Base-by-base conservation (phyloP, 2,797 vertebrate species). In the Galaxias olidus region DNA sequence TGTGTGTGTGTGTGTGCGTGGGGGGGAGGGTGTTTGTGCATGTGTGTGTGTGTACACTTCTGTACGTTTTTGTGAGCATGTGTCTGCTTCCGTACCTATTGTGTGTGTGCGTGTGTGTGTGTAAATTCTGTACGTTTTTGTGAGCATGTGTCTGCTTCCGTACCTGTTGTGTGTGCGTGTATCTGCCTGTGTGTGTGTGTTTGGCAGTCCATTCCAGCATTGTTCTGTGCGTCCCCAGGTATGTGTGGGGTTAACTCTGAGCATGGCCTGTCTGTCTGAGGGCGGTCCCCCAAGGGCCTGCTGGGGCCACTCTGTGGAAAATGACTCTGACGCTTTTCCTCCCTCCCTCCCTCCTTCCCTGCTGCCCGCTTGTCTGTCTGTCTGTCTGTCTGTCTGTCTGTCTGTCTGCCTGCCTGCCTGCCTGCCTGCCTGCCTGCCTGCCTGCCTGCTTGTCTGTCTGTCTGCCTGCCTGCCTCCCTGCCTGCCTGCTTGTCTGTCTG, bases 261-360 rank as follows among this genome's bases (percentile, higher is more conserved):
- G 75, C 65, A 43, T 53, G 78, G 81, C 82, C 83, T 76, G 89
- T 72, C 74, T 82, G 86, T 84, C 88, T 90, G 89, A 89, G 75
- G n/a, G 20, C 83, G 82, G 85, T 87, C 82, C 61, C 80, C 45
- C 0, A 67, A 86, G 90, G 86, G 72, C 80, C 59, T 43, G 53
- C 30, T 30, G 30, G 30, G 58, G 88, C 61, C 45, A 73, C 63
- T 68, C 62, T 72, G 84, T 93, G 93, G 92, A 93, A 94, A 94
- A 87, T 80, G 71, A 68, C 83, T 82, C 69, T 90, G 88, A 86
- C 75, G 83, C 83, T 86, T 81, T 92, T 94, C 92, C 92, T 91
- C 90, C 68, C 81, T 4, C 69, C 13, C 48, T 75, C 78, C 74
- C 51, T 73, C 80, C 45, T 67, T 79, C 20, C 9, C 42, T 47